Conservation (phyloP, 2,888 invertebrate genomes). For the Ormia ochracea region DNA sequence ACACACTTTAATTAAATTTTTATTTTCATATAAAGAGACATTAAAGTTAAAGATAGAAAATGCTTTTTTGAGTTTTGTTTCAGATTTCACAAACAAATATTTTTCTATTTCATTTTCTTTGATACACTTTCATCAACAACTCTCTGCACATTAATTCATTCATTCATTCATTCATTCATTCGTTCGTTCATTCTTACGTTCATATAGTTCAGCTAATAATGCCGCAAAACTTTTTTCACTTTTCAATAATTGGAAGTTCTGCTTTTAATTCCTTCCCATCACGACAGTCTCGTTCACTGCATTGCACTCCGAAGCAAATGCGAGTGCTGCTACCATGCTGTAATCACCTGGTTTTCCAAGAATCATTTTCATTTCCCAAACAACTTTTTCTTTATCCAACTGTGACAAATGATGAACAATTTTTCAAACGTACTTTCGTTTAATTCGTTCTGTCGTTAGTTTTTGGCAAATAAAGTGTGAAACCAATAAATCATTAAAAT, state of each 20-base stretch:
- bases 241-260: neutral
- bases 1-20: no score
- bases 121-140: neutral
- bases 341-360: constrained; percentile 25
- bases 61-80: neutral
- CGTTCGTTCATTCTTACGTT: neutral
- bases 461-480: constrained; percentile 10
- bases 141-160: neutral
- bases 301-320: neutral
- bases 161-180: no score
- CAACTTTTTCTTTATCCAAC: constrained; percentile 49
- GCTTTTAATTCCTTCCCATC: neutral
- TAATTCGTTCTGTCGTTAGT: neutral
- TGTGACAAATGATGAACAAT: constrained; percentile 61
- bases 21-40: no score
- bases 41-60: no score
- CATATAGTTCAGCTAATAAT: constrained; percentile 1
- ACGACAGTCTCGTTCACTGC: neutral
- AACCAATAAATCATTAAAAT: constrained; percentile 60
- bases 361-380: constrained; percentile 33
- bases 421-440: constrained; percentile 19
- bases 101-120: constrained; percentile 2
- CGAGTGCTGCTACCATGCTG: neutral
- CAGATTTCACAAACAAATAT: neutral
- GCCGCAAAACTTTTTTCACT: constrained; percentile 11